Conservation (phyloP, 2,113 vertebrate species). For the Cygnus atratus region DNA sequence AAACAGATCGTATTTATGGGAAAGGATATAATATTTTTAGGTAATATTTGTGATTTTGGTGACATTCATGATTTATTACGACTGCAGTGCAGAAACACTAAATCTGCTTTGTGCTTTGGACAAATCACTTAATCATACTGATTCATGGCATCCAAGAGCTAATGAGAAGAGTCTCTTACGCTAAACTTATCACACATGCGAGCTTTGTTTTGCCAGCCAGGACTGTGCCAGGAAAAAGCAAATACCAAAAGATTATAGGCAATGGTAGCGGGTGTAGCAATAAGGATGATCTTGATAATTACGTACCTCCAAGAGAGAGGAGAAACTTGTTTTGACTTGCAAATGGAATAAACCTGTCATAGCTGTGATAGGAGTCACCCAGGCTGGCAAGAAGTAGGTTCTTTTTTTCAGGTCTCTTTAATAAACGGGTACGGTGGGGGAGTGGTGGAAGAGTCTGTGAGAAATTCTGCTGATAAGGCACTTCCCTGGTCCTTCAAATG, state of each 20-base stretch:
- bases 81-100: neutral
- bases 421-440: neutral
- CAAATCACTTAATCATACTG: conserved; percentile 33
- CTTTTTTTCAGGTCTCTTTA: conserved; percentile 8
- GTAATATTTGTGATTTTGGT: neutral
- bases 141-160: neutral
- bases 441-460: neutral
- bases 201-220: conserved; percentile 10
- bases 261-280: conserved; percentile 38
- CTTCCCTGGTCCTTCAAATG: neutral
- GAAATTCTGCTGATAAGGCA: neutral
- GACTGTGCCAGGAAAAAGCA: conserved; percentile 33
- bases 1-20: neutral
- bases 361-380: conserved; percentile 45
- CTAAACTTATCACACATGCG: conserved; percentile 23
- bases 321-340: conserved; percentile 67
- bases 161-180: neutral
- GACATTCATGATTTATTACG: neutral
- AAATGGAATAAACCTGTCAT: conserved; percentile 56
- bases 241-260: conserved; percentile 38
- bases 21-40: neutral
- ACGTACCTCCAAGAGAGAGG: conserved; percentile 21
- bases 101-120: neutral
- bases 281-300: conserved; percentile 51
- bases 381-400: neutral